Conservation (phyloP, 1,140 invertebrate genomes). For the Procambarus virginalis region DNA sequence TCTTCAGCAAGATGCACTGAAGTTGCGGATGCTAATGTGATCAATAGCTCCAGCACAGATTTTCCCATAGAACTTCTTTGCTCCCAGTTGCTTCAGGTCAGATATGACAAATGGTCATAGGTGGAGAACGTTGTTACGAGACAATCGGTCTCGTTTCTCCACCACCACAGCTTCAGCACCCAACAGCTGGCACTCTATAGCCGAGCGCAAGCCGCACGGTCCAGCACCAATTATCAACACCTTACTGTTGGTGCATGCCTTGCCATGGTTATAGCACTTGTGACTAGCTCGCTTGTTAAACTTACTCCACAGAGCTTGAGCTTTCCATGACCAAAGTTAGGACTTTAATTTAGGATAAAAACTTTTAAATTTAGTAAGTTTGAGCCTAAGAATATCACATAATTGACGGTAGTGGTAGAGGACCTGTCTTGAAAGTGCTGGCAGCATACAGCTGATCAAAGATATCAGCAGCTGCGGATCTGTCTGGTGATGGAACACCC, state of each 20-base stretch:
- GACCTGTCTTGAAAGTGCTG: constrained; percentile 91
- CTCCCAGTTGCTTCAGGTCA: constrained; percentile 93
- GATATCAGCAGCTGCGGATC: constrained; percentile 85
- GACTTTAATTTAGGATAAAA: constrained; percentile 93
- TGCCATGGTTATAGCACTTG: constrained; percentile 92
- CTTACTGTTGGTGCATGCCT: constrained; percentile 86
- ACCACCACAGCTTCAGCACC: constrained; percentile 95
- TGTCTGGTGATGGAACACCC: constrained; percentile 72
- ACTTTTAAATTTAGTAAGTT: constrained; percentile 86
- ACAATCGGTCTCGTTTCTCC: constrained; percentile 94
- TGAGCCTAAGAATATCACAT: constrained; percentile 88
- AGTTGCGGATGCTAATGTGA: constrained; percentile 95
- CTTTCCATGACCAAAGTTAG: constrained; percentile 92
- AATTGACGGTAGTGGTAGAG: constrained; percentile 86
- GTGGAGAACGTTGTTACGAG: constrained; percentile 98
- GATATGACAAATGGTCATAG: constrained; percentile 99
- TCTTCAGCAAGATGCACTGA: constrained; percentile 96
- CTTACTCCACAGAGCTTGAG: constrained; percentile 94
- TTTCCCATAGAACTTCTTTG: constrained; percentile 99
- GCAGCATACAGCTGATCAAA: constrained; percentile 95
- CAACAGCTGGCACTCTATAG: constrained; percentile 96
- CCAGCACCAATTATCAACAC: constrained; percentile 95
- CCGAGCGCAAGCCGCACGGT: constrained; percentile 94
- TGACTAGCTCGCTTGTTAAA: constrained; percentile 94
- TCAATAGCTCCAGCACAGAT: constrained; percentile 99